Base-by-base conservation (phyloP, 1,140 invertebrate genomes). In the Procambarus virginalis region DNA sequence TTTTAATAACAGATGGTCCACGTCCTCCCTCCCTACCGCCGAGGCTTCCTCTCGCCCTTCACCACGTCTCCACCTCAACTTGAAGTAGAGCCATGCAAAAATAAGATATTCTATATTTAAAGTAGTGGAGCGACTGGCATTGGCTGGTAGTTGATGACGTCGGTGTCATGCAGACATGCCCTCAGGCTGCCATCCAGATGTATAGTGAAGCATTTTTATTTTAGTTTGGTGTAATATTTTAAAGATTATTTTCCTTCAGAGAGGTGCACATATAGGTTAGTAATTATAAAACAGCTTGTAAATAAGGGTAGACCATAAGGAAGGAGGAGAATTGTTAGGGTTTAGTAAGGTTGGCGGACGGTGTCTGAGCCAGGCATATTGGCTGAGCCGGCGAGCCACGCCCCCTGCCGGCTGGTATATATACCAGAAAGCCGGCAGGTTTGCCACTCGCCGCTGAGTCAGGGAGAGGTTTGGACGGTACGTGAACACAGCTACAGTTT, bases 391-490 rank as follows among this genome's bases (percentile, higher is more conserved):
- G 48, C 8, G 9, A 48, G 84, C 70, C 84, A 77, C 84, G 84
- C 84, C 84, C 75, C 84, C 8, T 5, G 2, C n/a, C 51, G 49
- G 46, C 73, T 51, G 75, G 9, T 86, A 86, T 86, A 86, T 77
- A 86, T 22, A 46, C 49, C 22, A 51, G 58, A 78, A 86, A 86
- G 84, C 84, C 84, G 84, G 84, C 75, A 60, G 20, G 51, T 51
- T n/a, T 55, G 17, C 22, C 84, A 86, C 84, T 86, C 84, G 84
- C 84, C 84, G 84, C 73, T 86, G 84, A 86, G 84, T 86, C 84
- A 22, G 45, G 76, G 84, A 86, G 76, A 77, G 75, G 84, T 77
- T 86, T 78, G 84, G 84, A 86, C 84, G 84, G 84, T 86, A 86
- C 84, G 84, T 86, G 83, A 55, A 51, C 5, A 77, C 17, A 70